These are phyloP conservation scores for Daphoenositta chrysoptera DNA, from an alignment of 2,113 vertebrate genomes.

Conservation along the genomic window DNA sequence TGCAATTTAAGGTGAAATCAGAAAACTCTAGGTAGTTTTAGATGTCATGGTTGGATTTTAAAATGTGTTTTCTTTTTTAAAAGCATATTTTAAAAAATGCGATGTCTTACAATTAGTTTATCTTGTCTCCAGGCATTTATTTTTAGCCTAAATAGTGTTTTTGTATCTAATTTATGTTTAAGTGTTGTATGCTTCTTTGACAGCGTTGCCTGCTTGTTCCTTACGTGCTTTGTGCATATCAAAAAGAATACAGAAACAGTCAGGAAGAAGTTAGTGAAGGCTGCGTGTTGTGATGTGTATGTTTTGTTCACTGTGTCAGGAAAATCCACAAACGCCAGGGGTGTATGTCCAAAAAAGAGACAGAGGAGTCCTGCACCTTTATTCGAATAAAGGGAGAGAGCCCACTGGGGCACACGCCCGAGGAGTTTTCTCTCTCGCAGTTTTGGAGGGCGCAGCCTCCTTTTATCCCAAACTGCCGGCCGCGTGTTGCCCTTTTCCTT, in stretches of 20 bases:
- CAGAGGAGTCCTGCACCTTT: background rate
- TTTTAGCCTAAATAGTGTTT: background rate
- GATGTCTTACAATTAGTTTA: background rate
- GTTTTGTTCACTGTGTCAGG: background rate
- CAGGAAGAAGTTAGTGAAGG: background rate
- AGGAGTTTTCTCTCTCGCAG: accelerated
- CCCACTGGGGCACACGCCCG: accelerated
- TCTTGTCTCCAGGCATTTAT: background rate
- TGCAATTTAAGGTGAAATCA: background rate
- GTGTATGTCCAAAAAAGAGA: background rate
- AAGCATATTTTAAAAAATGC: background rate
- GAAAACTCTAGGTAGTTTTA: background rate
- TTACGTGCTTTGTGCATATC: background rate
- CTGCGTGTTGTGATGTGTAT: accelerated
- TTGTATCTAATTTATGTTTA: background rate
- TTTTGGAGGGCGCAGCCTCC: accelerated
- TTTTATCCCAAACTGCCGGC: accelerated
- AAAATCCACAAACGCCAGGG: background rate
- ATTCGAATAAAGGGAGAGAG: background rate
- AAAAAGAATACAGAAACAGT: background rate
- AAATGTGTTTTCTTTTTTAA: background rate
- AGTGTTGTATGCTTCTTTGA: background rate
- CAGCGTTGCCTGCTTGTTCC: background rate
- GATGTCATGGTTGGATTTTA: background rate
- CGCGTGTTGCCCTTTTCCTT: accelerated